These are phyloP conservation scores for Philotrypesis tridentata DNA, from an alignment of 1,140 invertebrate genomes.

Conservation along the genomic window DNA sequence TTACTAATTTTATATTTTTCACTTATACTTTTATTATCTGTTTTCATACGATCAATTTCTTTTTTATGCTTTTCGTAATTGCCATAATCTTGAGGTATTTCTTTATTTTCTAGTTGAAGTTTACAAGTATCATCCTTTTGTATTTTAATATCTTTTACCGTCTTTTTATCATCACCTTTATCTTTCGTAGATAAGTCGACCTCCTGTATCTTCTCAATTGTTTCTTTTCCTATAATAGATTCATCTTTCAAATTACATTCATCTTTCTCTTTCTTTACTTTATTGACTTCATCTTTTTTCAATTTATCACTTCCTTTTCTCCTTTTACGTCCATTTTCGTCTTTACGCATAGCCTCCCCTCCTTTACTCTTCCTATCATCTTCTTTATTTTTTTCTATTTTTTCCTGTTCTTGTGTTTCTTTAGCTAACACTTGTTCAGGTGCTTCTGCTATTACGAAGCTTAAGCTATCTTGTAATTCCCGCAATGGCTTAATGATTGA, in stretches of 20 bases:
- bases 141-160: too few relatives aligned
- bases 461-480: slow-evolving; percentile 74
- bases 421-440: not conserved
- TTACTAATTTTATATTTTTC: too few relatives aligned
- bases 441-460: slow-evolving; percentile 66
- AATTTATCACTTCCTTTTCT: not conserved
- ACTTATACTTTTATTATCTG: too few relatives aligned
- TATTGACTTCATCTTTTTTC: not conserved
- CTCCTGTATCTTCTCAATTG: not conserved
- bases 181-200: too few relatives aligned
- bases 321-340: not conserved
- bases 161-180: too few relatives aligned
- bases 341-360: slow-evolving; percentile 8
- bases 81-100: too few relatives aligned
- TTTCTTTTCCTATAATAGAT: not conserved
- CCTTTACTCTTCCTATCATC: slow-evolving; percentile 32
- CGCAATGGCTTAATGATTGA: slow-evolving; percentile 72
- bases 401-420: not conserved
- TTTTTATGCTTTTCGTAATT: too few relatives aligned
- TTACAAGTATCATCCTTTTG: too few relatives aligned
- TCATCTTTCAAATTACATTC: not conserved
- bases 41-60: too few relatives aligned
- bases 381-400: slow-evolving; percentile 43
- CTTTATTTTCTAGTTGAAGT: too few relatives aligned
- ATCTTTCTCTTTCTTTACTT: not conserved